A percentile compares a stretch with the other conserved stretches of the same genome.
Evolutionary conservation across 2,113 vertebrate species (phyloP).

Genomic region (Isichthys henryi): DNA sequence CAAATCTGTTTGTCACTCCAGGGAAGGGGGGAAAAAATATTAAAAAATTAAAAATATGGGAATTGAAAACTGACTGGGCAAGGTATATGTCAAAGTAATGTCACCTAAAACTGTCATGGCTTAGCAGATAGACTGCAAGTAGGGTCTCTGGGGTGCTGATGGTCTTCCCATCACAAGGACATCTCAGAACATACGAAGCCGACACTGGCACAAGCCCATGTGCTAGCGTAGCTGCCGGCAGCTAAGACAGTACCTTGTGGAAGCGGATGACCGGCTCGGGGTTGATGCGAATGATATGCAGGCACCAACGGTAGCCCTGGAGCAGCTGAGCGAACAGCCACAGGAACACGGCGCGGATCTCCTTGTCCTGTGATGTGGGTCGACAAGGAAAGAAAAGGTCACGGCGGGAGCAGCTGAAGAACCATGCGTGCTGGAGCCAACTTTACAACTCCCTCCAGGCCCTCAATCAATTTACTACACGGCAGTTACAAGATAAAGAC

Average conservation of each 20-base stretch:
- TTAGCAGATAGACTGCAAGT: not conserved
- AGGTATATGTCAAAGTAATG: not conserved
- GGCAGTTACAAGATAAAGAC: not conserved
- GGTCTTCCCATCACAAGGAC: not conserved
- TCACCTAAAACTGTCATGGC: not conserved
- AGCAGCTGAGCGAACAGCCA: slow-evolving; percentile 90
- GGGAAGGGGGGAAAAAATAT: not conserved
- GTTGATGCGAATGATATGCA: slow-evolving; percentile 93
- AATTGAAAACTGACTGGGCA: not conserved
- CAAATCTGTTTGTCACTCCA: not conserved
- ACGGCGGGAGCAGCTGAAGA: not conserved
- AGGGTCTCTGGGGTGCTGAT: not conserved
- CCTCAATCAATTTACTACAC: not conserved
- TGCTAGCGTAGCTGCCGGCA: not conserved
- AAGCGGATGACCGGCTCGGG: slow-evolving; percentile 95
- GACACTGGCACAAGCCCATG: not conserved
- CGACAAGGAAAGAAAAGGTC: not conserved
- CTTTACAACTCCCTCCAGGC: not conserved
- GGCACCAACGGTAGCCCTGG: slow-evolving; percentile 92
- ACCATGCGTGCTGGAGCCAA: not conserved
- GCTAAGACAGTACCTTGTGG: slow-evolving; percentile 72
- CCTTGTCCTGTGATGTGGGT: slow-evolving; percentile 78
- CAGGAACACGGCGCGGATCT: slow-evolving; percentile 85
- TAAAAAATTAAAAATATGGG: not conserved
- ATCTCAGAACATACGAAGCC: not conserved